Base-by-base conservation (phyloP, 1,140 invertebrate genomes). In the Lepidurus packardi region DNA sequence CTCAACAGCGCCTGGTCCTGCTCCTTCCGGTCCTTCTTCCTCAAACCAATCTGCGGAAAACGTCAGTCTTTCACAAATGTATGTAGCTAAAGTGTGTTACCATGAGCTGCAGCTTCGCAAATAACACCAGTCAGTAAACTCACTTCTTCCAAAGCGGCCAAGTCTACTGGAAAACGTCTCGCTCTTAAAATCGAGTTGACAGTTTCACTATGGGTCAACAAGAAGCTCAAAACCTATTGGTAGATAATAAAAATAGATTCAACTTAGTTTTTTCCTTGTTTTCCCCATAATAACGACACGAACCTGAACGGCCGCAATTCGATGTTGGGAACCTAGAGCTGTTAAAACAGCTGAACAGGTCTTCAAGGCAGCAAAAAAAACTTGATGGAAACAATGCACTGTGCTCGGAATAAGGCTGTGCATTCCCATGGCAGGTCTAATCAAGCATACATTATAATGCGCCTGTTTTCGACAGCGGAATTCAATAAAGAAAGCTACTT, bases 291-390 rank as follows among this genome's bases (percentile, higher is more conserved):
- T 11, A 73, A 73, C 11, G 43, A 47, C 25, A 76, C 80, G 78
- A 79, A 87, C 86, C 85, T 95, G 93, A 25, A 91, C 85, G 1
- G 92, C 89, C 74, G 91, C 93, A 81, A 82, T 91, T 90, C 84
- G 90, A 86, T 96, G 96, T 78, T 92, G 89, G 0, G 90, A 88
- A 47, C 94, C 93, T 8, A 96, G 85, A 0, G 93, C 92, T 4
- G 92, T 94, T 1, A 96, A 85, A 25, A 96, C 84, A 11, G 92
- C 90, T 83, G 94, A 90, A 84, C 93, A 95, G 3, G 96, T 85
- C 80, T 90, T 88, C 34, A 96, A 83, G 34, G 92, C 91, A 0
- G 94, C 92, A 65, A 93, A 88, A 73, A 95, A 87, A 24, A 96
- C 90, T 82, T 94, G 92, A 77, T 93, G 88, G 85, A 94, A 96